Evolutionary conservation across 2,797 vertebrate genomes (phyloP).

Genomic region (Calcarius lapponicus): DNA sequence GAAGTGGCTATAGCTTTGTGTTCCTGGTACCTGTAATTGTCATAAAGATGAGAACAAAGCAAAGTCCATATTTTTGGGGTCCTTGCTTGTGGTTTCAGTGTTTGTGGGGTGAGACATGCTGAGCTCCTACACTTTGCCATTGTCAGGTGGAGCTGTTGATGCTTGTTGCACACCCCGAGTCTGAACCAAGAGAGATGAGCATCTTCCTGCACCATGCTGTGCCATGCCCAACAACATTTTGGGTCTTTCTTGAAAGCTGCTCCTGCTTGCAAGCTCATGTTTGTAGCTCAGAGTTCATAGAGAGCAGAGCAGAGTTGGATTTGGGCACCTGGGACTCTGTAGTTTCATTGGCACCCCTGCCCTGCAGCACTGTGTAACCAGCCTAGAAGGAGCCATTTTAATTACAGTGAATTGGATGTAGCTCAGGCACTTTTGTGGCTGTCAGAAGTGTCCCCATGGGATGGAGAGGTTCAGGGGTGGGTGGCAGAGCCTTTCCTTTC

Average conservation of each 20-base stretch:
- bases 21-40: background rate
- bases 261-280: accelerated
- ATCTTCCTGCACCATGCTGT: background rate
- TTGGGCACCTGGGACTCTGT: accelerated
- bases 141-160: background rate
- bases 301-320: background rate
- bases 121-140: background rate
- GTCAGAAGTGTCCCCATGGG: background rate
- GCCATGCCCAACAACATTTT: background rate
- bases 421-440: background rate
- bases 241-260: background rate
- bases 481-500: background rate
- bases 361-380: background rate
- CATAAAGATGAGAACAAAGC: background rate
- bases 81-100: accelerated
- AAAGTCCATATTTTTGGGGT: background rate
- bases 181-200: background rate
- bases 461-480: background rate
- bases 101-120: background rate
- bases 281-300: background rate
- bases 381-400: background rate
- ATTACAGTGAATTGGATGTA: background rate
- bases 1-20: background rate
- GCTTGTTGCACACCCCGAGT: accelerated
- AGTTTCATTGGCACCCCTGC: background rate